Evolutionary conservation across 2,797 vertebrate species (phyloP).

Genomic region (Xenopus petersii): DNA sequence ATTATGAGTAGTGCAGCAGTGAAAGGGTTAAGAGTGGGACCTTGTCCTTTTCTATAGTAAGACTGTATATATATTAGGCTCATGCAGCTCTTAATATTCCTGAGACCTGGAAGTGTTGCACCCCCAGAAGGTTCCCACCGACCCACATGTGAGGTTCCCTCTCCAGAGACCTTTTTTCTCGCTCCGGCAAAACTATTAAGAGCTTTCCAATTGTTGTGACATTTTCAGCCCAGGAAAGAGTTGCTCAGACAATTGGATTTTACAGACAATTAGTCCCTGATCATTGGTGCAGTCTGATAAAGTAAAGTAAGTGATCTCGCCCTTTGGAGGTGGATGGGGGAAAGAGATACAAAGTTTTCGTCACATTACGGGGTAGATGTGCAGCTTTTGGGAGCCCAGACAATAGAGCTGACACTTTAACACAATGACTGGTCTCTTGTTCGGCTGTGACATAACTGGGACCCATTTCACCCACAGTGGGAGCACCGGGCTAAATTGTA

Average conservation of each 20-base stretch:
- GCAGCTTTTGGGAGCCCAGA: constrained; percentile 46
- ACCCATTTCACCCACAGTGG: constrained; percentile 63
- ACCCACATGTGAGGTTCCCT: background rate
- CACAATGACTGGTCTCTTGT: constrained; percentile 61
- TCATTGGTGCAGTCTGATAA: constrained; percentile 67
- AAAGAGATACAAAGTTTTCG: constrained; percentile 54
- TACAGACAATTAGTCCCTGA: constrained; percentile 72
- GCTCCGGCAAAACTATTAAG: constrained; percentile 67
- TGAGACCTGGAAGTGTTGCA: background rate
- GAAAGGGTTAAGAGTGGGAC: no score
- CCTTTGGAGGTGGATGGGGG: constrained; percentile 55
- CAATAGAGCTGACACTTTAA: constrained; percentile 64
- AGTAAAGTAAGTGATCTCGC: constrained; percentile 68
- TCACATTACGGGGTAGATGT: constrained; percentile 66
- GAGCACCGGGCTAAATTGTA: constrained; percentile 69
- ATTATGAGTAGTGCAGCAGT: no score
- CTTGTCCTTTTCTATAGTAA: no score
- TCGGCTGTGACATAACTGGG: constrained; percentile 67
- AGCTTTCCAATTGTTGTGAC: constrained; percentile 81
- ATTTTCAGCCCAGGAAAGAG: constrained; percentile 72
- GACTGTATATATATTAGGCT: background rate
- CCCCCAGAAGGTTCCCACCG: background rate
- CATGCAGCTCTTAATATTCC: background rate
- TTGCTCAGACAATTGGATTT: constrained; percentile 43
- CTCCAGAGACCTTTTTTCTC: background rate